A percentile compares a stretch with the other conserved stretches of the same genome.
Evolutionary conservation across 2,797 vertebrate species (phyloP).

Genomic region (Zonotrichia albicollis): DNA sequence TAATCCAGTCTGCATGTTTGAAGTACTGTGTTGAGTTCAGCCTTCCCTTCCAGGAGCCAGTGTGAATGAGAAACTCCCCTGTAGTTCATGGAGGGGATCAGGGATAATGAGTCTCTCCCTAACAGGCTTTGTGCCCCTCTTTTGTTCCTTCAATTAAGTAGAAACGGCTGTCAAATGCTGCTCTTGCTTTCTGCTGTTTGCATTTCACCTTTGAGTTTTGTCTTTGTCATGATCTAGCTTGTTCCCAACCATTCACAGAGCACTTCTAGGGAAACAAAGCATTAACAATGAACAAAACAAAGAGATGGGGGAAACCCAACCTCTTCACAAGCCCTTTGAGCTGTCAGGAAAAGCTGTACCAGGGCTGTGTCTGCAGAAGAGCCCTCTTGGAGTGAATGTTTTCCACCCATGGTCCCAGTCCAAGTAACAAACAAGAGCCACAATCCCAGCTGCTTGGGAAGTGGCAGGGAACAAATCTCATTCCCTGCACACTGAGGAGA

Average conservation of each 20-base stretch:
- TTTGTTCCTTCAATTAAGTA: conserved; percentile 32
- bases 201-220: conserved; percentile 36
- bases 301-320: rapidly evolving
- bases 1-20: background rate
- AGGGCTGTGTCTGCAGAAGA: background rate
- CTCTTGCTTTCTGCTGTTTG: conserved; percentile 9
- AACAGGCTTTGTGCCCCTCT: conserved; percentile 1
- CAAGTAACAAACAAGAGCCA: background rate
- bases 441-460: background rate
- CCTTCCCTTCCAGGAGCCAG: background rate
- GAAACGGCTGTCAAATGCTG: conserved; percentile 5
- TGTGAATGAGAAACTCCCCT: conserved; percentile 2
- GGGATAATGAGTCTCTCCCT: background rate
- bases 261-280: conserved; percentile 6
- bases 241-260: conserved; percentile 1
- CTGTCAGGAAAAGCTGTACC: background rate
- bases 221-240: background rate
- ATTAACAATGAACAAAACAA: conserved; percentile 22
- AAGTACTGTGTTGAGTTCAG: background rate
- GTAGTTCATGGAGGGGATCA: background rate
- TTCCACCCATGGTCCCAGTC: background rate
- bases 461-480: background rate
- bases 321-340: background rate
- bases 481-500: background rate
- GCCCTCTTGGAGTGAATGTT: background rate